Evolutionary conservation across 2,888 invertebrate species (phyloP).

Genomic region (Abscondita cerata): DNA sequence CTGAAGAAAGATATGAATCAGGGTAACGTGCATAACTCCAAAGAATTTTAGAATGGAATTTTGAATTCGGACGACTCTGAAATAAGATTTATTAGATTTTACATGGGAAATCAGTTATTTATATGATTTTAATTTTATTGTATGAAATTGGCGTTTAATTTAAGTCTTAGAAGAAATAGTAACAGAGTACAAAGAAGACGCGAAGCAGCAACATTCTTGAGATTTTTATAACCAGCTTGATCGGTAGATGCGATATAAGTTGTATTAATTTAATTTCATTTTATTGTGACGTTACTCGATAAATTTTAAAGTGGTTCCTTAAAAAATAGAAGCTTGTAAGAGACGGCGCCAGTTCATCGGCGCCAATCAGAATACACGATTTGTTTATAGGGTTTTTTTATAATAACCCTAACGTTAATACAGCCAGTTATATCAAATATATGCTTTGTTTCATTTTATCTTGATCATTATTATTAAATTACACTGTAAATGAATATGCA

Average conservation of each 20-base stretch:
- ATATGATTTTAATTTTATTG: constrained; percentile 17
- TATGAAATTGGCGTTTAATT: constrained; percentile 15
- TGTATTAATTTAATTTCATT: constrained; percentile 59
- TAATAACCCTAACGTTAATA: constrained; percentile 16
- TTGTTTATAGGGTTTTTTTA: constrained; percentile 7
- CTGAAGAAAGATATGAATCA: constrained; percentile 24
- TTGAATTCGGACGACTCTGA: constrained; percentile 12
- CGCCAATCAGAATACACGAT: constrained; percentile 51
- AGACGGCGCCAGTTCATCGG: constrained; percentile 56
- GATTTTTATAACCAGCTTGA: constrained; percentile 51
- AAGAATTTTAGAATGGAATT: constrained; percentile 23
- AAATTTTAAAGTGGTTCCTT: constrained; percentile 52
- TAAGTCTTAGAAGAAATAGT: constrained; percentile 17
- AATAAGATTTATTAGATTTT: constrained; percentile 20
- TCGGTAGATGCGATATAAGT: constrained; percentile 43
- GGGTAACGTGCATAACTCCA: constrained; percentile 20
- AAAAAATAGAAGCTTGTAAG: constrained; percentile 46
- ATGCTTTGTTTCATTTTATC: constrained; percentile 16
- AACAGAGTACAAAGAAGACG: constrained; percentile 25
- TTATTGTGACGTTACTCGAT: constrained; percentile 57
- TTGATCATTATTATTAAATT: constrained; percentile 12
- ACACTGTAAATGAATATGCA: constrained; percentile 9
- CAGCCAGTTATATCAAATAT: constrained; percentile 14
- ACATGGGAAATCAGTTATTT: constrained; percentile 16
- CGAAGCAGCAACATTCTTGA: constrained; percentile 53